Base-by-base conservation (phyloP, 2,888 invertebrate genomes). In the Miltochrista miniata region DNA sequence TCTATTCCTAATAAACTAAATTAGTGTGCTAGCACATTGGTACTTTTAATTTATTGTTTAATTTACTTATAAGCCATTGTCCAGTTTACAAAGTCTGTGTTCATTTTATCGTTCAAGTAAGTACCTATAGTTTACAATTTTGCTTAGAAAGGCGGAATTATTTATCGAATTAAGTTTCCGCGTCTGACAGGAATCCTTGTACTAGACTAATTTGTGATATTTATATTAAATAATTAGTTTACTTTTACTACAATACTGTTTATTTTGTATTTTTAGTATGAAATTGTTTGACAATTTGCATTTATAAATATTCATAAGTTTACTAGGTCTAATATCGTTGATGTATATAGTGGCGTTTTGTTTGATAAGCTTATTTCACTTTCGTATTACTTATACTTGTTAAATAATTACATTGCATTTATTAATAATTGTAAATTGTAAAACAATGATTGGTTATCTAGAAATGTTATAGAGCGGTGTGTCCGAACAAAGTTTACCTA, bases 231-330 rank as follows among this genome's bases (percentile, higher is more conserved):
- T 64, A 44, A 38, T 54, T 68, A 57, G 43, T 48, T 57, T 54
- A 45, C 59, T 51, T 58, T 35, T 42, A 48, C 18, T 31, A 31
- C 31, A 2, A 41, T 24, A 42, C 38, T 31, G 45, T 64, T 72
- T 57, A 58, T 48, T 61, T 73, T 64, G 61, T 51, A 70, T 60
- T 70, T 70, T 8, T 31, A 24, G 18, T 70, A 75, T 74, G 71
- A 74, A 76, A 77, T 81, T 81, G 81, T 83, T 66, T 64, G 70
- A 83, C 78, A 81, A 81, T 83, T 81, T 80, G 82, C 72, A 75
- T 79, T 78, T 72, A 69, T 51, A 45, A 61, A 59, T 33, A 31
- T 57, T 61, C n/a, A n/a, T 56, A 44, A 50, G 53, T 54, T n/a
- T 40, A 56, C 59, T 56, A 45, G 48, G 53, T 52, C 5, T 41